Base-by-base conservation (phyloP, 2,888 invertebrate genomes). In the Scaeva pyrastri region DNA sequence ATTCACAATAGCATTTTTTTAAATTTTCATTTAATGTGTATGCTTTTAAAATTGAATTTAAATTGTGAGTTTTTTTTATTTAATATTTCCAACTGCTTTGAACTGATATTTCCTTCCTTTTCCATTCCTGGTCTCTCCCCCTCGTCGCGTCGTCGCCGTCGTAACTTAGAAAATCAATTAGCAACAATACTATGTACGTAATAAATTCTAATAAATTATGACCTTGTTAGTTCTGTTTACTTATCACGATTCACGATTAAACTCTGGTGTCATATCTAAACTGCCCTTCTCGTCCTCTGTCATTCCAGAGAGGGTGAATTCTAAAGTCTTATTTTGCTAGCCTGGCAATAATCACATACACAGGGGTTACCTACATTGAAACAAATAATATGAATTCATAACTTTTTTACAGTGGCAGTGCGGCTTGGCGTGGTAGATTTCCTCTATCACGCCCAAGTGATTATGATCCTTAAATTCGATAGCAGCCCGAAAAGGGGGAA, bases 171-270 rank as follows among this genome's bases (percentile, higher is more conserved):
- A 52, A 84, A 79, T 71, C 73, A 85, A 81, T 85, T 85, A 85
- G 76, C 56, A 26, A 50, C 66, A 62, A 60, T 52, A 8, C 31
- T 23, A 12, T 58, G 52, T 23, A 12, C 45, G 52, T 58, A 77
- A 78, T 82, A 77, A 78, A 64, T 39, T 72, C 70, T 31, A 31
- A 74, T 78, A 74, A 82, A 78, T 86, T 74, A 82, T 74, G 86
- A 82, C 86, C 86, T 86, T 86, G 82, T 86, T 64, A 86, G 73
- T 78, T 74, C n/a, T 86, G 77, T 86, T 86, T 86, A 77, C 74
- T 64, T 82, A 82, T 76, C 62, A 52, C 58, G 77, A 82, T 86
- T 76, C 62, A 52, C 58, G 77, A 82, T 86, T 74, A 82, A 74
- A 82, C 48, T 71, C 86, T 82, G 86, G 86, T 86, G 86, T 86